Percentiles rank a stretch among this genome's conserved stretches.
Conservation (phyloP, 2,888 invertebrate genomes). For the Mythimna impura region DNA sequence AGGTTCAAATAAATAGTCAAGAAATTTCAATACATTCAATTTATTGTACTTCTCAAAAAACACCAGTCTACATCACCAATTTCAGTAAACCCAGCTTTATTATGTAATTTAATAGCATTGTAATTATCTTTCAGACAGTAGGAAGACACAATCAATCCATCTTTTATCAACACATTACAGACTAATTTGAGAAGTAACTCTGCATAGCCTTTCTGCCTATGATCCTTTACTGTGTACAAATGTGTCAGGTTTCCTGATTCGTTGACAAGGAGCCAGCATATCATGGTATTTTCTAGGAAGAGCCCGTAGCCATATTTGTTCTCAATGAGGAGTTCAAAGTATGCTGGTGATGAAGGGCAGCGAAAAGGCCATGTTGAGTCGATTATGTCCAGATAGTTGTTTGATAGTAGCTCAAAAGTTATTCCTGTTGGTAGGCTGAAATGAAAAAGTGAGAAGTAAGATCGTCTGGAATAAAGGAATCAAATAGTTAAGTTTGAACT, state of each 20-base stretch:
- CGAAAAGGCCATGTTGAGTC: conserved; percentile 77
- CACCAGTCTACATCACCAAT: conserved; percentile 68
- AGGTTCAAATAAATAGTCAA: not conserved
- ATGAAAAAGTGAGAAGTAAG: conserved; percentile 11
- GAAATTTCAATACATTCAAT: not conserved
- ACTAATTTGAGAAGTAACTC: conserved; percentile 74
- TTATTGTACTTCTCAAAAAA: conserved; percentile 45
- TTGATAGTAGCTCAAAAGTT: conserved; percentile 67
- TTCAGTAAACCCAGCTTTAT: conserved; percentile 71
- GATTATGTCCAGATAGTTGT: conserved; percentile 68
- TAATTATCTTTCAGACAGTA: conserved; percentile 73
- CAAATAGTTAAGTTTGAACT: not conserved
- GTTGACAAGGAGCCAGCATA: conserved; percentile 76
- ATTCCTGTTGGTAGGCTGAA: conserved; percentile 69
- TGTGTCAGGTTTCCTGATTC: conserved; percentile 78
- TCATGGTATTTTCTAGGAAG: conserved; percentile 65
- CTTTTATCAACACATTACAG: conserved; percentile 69
- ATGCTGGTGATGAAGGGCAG: conserved; percentile 69
- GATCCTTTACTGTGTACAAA: conserved; percentile 74
- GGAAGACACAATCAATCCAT: conserved; percentile 70
- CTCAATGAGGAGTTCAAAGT: conserved; percentile 73
- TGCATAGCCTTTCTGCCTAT: conserved; percentile 78
- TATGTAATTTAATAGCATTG: conserved; percentile 72
- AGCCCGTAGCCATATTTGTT: conserved; percentile 76
- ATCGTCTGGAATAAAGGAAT: not conserved